Base-by-base conservation (phyloP, 2,797 vertebrate species). In the Odontamblyopus rebecca region DNA sequence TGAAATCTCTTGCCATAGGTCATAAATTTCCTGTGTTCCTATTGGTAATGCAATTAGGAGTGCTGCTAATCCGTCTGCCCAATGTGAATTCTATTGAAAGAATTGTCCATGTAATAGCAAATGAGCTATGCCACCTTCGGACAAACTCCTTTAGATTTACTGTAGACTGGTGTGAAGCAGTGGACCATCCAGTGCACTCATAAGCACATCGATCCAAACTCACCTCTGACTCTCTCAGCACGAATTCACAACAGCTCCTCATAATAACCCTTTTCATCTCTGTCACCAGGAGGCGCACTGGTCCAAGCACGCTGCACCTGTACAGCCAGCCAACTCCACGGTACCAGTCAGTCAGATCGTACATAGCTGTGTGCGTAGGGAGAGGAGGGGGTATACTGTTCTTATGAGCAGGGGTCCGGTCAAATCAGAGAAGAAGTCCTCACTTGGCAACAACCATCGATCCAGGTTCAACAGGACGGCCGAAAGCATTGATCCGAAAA, bases 231-330 rank as follows among this genome's bases (percentile, higher is more conserved):
- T 81, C 76, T 68, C 69, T 69, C 76, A 74, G 84, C 75, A 70
- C 70, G 80, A 82, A 80, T 82, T 75, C 73, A 81, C 77, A 80
- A 66, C 70, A 71, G 84, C 69, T 66, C 85, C 82, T 85, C 80
- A 90, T 89, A 91, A 92, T 89, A 85, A 89, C 81, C 80, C 85
- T 76, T 86, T 90, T 89, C 80, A 88, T 91, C 90, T 92, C 79
- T 87, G 89, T 93, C 89, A 87, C 77, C 86, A 87, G 59, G 38
- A 82, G 80, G 44, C 82, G 81, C 82, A 83, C 92, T 91, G 90
- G 83, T 85, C 92, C 89, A 88, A 90, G 87, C 87, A 85, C 80
- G 76, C 78, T 81, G 75, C 68, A 78, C 75, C 61, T 38, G 79
- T 74, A 85, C 79, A 77, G 77, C 77, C 75, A 72, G 70, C 82